These are phyloP conservation scores for Triplophysa siluroides DNA, from an alignment of 2,113 vertebrate genomes.

Conservation along the genomic window DNA sequence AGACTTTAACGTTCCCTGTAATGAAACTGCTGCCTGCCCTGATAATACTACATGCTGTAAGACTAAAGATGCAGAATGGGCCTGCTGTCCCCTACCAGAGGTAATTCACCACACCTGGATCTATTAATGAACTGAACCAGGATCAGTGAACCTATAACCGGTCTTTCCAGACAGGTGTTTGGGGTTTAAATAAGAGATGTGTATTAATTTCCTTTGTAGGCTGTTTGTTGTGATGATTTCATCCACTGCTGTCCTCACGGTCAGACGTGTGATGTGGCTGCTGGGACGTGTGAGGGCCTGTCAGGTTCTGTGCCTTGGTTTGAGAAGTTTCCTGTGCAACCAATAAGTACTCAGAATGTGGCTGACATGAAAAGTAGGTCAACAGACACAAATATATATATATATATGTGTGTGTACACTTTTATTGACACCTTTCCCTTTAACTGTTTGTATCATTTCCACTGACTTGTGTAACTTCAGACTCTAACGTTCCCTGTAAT, in stretches of 20 bases:
- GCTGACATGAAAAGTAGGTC: background rate
- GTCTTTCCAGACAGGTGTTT: background rate
- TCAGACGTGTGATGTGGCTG: constrained; percentile 63
- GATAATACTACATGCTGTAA: constrained; percentile 64
- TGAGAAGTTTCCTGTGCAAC: constrained; percentile 56
- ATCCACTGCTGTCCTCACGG: constrained; percentile 76
- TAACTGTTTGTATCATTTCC: constrained; percentile 46
- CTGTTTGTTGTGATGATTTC: constrained; percentile 74
- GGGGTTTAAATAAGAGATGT: background rate
- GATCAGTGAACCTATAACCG: background rate
- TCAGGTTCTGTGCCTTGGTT: constrained; percentile 42
- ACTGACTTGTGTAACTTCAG: constrained; percentile 33
- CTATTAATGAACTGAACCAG: background rate
- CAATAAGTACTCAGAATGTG: background rate
- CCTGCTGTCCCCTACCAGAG: constrained; percentile 64
- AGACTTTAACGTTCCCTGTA: constrained; percentile 48
- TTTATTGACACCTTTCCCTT: no score
- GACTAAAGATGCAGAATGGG: constrained; percentile 25
- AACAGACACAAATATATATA: background rate
- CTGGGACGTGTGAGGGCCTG: constrained; percentile 52
- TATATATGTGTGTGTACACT: no score
- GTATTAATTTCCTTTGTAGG: constrained; percentile 59
- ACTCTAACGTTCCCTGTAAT: constrained; percentile 49
- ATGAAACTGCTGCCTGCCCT: constrained; percentile 40
- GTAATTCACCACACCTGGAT: constrained; percentile 44